Base-by-base conservation (phyloP, 2,888 invertebrate genomes). In the Orthosia gracilis region DNA sequence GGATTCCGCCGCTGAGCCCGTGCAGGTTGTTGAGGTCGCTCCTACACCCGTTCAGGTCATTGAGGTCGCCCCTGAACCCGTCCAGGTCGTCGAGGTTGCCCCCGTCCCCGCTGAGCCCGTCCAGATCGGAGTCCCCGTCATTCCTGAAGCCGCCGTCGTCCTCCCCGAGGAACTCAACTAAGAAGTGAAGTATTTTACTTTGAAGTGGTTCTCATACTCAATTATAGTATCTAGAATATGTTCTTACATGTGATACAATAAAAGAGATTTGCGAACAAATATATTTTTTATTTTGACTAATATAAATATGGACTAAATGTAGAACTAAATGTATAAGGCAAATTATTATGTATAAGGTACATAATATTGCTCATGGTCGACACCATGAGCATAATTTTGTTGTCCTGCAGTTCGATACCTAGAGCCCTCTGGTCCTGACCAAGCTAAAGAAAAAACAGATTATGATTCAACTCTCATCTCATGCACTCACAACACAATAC, bases 161-260 rank as follows among this genome's bases (percentile, higher is more conserved):
- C 90, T 91, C 61, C 92, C 92, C 63, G 92, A 91, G n/a, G 77
- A 61, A 54, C 89, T 92, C 67, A 91, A 90, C 89, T 91, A 89
- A 90, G 76, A 71, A 54, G 61, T 64, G 26, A 26, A 50, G 15
- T 17, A 26, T 58, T 50, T 40, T 40, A 40, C 9, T 40, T 40
- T 50, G 40, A 23, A 57, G 23, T 68, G 21, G 45, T 77, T 55
- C 55, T 26, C 45, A 77, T 54, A 15, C 62, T 63, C 55, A 3
- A 45, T 78, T 65, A 50, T 9, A 40, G 40, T 40, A 1, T 77
- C 71, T 55, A 78, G 17, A 55, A 78, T 62, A 78, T 77, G 78
- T 71, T 0, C 2, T 62, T 52, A 62, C 78, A 31, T 77, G 52
- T 70, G 77, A 78, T 78, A 55, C 70, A 77, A 78, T 77, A 70